Base-by-base conservation (phyloP, 2,888 invertebrate genomes). In the Synanthedon andrenaeformis region DNA sequence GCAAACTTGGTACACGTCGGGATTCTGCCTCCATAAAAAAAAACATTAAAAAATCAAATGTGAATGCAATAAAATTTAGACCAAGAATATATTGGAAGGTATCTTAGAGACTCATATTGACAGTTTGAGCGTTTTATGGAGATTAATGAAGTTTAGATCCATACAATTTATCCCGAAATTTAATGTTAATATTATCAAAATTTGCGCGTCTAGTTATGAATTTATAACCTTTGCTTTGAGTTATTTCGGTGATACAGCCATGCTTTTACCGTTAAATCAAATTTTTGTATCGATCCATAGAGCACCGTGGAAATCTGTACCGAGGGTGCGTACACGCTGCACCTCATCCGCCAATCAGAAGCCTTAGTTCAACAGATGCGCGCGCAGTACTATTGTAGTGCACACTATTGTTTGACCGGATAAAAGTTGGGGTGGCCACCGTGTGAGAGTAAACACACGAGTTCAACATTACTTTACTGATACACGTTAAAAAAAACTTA, bases 301-400 rank as follows among this genome's bases (percentile, higher is more conserved):
- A 72, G 64, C 66, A 68, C 74, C 69, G 72, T 80, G 75, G 66
- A 84, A 85, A 86, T 86, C 85, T 69, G 76, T 73, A 77, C 73
- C 65, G 61, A 65, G 82, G 82, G 84, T 79, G 82, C 76, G 76
- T 69, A 64, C 65, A 62, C 65, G 68, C 61, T 61, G 58, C 51
- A 17, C 55, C 41, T 23, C 52, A 52, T 54, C 65, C 63, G 65
- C 82, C 81, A 82, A 81, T 81, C 75, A 69, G 66, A 60, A 52
- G 54, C 55, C 59, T 13, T 57, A 57, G 45, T 54, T 61, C 58
- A 79, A 76, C 86, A 87, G 86, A 87, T 86, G 86, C 84, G 78
- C 77, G 65, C 64, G 72, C 76, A 71, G 61, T 59, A 61, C 72
- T 62, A 81, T 85, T 85, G 82, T 84, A 64, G 62, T 70, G 59